Conservation (phyloP, 92 coral and sea anemone genomes). For the Actinernus sp. region DNA sequence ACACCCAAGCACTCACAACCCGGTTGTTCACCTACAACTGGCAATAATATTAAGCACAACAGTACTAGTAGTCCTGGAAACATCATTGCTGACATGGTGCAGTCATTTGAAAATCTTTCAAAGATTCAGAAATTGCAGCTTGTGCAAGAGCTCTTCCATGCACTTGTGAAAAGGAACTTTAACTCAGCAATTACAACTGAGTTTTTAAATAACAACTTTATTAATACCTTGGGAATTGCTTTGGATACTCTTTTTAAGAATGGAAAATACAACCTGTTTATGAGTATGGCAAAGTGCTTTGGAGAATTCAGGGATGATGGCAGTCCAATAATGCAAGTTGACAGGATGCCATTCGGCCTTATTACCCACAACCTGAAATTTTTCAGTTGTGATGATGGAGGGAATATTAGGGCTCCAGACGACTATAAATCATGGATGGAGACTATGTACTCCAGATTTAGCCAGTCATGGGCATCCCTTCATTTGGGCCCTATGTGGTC, state of each 20-base stretch:
- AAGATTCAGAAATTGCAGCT: conserved; percentile 17
- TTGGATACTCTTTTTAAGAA: conserved; percentile 6
- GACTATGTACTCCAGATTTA: conserved; percentile 42
- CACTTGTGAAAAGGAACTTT: conserved; percentile 16
- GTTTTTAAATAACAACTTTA: conserved; percentile 10
- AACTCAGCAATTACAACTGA: conserved; percentile 11
- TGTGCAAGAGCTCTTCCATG: conserved; percentile 7
- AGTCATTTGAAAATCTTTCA: conserved; percentile 1
- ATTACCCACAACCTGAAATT: conserved; percentile 46
- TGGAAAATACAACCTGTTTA: conserved; percentile 34
- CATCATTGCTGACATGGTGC: conserved; percentile 9
- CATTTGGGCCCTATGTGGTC: conserved; percentile 69
- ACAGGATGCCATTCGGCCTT: conserved; percentile 54
- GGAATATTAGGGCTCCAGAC: conserved; percentile 19
- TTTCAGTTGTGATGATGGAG: conserved; percentile 46
- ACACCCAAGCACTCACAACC: background rate
- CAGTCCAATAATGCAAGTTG: conserved; percentile 20
- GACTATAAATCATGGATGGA: conserved; percentile 59
- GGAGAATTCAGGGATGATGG: conserved; percentile 22
- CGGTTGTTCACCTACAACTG: background rate
- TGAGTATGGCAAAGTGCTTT: conserved; percentile 21
- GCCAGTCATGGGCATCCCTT: conserved; percentile 58
- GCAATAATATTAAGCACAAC: no score
- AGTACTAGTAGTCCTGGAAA: conserved; percentile 3
- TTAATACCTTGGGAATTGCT: conserved; percentile 15